phyloP scores from a whole-genome alignment of 2,113 vertebrate genomes.

The Formicarius rufipectus region DNA sequence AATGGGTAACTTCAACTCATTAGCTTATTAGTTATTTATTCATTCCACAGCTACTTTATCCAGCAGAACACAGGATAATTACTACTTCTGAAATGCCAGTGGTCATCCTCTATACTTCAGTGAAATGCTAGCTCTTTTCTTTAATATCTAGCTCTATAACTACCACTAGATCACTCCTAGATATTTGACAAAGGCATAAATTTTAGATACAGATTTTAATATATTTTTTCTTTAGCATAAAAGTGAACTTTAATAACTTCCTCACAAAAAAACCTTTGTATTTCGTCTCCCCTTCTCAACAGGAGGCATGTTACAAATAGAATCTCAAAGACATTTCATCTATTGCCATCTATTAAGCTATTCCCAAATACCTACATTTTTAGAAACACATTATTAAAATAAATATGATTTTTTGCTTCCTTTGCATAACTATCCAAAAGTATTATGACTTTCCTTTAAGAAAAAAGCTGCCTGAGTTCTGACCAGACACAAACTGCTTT shows the following conservation, averaged over 20 bases:
- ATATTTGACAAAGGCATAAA: not conserved
- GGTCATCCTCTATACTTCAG: not conserved
- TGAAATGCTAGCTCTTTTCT: not conserved
- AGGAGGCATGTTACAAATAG: not conserved
- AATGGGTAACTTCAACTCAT: not conserved
- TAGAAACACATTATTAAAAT: not conserved
- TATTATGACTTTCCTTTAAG: not conserved
- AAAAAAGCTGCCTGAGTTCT: not conserved
- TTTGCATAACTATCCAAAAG: not conserved
- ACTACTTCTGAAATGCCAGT: not conserved
- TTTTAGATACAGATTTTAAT: not conserved
- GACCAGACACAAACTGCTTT: not conserved
- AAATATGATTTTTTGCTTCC: not conserved
- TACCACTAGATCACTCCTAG: not conserved
- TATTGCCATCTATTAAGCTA: not conserved
- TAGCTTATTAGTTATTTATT: too few species aligned
- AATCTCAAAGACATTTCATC: not conserved
- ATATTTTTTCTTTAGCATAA: not conserved
- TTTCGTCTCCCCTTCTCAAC: not conserved
- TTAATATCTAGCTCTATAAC: not conserved
- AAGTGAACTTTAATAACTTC: not conserved
- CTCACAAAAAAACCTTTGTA: not conserved
- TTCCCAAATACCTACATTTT: not conserved
- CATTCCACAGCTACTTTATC: not conserved
- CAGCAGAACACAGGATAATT: not conserved